Base-by-base conservation (phyloP, 92 coral and sea anemone genomes). In the Zoanthus solanderi region DNA sequence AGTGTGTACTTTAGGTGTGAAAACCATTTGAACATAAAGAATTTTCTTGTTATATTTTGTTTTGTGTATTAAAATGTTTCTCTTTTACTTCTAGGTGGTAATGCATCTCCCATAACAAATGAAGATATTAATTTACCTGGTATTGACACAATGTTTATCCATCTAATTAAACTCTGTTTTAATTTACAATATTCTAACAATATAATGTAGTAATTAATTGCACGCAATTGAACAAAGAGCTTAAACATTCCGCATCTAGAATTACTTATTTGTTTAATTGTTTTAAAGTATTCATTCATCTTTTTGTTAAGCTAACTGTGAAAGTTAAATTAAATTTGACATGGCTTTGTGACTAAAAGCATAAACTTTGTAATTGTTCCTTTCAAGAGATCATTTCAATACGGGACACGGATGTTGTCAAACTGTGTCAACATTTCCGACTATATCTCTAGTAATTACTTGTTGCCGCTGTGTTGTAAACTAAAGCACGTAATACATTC, bases 121-220 rank as follows among this genome's bases (percentile, higher is more conserved):
- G 2, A 53, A 53, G 58, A 53, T 53, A 53, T 53, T 8, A 53
- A 53, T 53, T 53, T 53, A 53, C 58, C 58, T 8, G 6, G 2
- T 53, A 53, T 53, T 53, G 58, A 53, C 58, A 53, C 6, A 53
- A 4, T 53, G 58, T 53, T 53, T 0, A 53, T 8, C 58, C 58
- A 53, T 53, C 58, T 42, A 76, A 34, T 73, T 75, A 29, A 14
- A 17, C 29, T 11, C 78, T 71, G 69, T 68, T 78, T 78, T 52
- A 23, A 6, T 56, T 67, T 18, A 46, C 90, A 68, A 79, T 78
- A 87, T 79, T 31, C 45, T 45, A 53, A 53, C 58, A 53, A 4
- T 53, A 53, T 53, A 53, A 53, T 53, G 14, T 1, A 53, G 58
- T 6, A 53, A 53, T 53, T 53, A 1, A 53, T 53, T 53, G 58